phyloP scores from a whole-genome alignment of 2,113 vertebrate species.

The Ginglymostoma cirratum region DNA sequence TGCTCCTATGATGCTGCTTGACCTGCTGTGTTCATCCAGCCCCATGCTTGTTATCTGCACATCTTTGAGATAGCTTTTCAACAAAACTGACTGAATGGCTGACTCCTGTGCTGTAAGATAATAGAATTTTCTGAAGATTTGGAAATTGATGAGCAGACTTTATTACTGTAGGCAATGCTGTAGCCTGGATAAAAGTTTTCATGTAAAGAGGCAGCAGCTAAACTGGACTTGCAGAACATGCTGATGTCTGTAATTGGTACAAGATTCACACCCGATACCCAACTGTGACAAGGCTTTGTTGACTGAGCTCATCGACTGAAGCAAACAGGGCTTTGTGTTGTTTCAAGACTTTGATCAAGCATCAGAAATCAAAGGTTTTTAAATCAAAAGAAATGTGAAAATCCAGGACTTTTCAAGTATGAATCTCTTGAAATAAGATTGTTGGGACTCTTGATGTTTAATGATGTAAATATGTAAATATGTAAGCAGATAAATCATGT shows the following conservation, averaged over 20 bases:
- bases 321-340: neutral
- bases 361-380: conserved; percentile 30
- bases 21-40: too few relatives aligned
- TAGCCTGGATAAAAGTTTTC: neutral
- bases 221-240: neutral
- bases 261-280: conserved; percentile 2
- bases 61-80: neutral
- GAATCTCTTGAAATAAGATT: neutral
- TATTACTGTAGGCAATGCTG: neutral
- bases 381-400: conserved; percentile 25
- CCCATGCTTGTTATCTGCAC: too few relatives aligned
- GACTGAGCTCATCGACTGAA: conserved; percentile 5
- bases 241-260: conserved; percentile 7
- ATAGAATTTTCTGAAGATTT: neutral
- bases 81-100: neutral
- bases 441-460: neutral
- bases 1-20: too few relatives aligned
- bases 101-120: neutral
- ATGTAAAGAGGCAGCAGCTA: neutral
- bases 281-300: conserved; percentile 24
- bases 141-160: neutral
- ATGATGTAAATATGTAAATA: conserved; percentile 29
- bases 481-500: neutral
- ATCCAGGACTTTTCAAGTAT: neutral
- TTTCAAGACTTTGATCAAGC: conserved; percentile 24